Conservation (phyloP, 1,140 invertebrate genomes). For the Apis laboriosa region DNA sequence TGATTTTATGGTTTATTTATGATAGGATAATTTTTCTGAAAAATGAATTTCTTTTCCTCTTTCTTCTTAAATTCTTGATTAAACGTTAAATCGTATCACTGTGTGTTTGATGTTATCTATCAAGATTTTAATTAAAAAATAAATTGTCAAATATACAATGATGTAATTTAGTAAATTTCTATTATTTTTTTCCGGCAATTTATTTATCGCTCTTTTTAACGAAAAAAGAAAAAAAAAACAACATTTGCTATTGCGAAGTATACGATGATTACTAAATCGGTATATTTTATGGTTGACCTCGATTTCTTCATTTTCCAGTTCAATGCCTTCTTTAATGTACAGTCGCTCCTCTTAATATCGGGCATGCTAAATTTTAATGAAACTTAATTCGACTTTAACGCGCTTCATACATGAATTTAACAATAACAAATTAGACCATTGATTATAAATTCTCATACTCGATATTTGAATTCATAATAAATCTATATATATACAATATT, state of each 20-base stretch:
- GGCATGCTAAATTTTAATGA: background rate
- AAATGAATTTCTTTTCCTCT: background rate
- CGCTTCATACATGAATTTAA: background rate
- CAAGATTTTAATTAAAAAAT: too few relatives aligned
- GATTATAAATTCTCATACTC: background rate
- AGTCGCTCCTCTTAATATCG: background rate
- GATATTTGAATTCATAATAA: background rate
- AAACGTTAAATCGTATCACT: background rate
- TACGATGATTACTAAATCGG: background rate
- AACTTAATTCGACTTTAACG: background rate
- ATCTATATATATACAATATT: background rate
- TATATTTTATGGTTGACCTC: background rate
- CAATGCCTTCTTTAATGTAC: background rate
- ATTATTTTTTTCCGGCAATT: background rate
- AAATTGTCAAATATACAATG: background rate
- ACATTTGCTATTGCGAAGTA: background rate
- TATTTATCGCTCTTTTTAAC: background rate
- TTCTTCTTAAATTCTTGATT: background rate
- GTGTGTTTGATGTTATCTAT: background rate
- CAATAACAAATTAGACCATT: background rate
- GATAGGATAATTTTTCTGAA: background rate
- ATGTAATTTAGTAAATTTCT: background rate
- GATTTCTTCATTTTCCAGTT: slow-evolving; percentile 2
- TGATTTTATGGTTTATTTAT: too few relatives aligned
- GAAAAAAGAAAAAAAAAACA: background rate